Percentiles rank a stretch among this genome's conserved stretches.
These are phyloP conservation scores for Junonia oenone DNA, from an alignment of 2,888 invertebrate species.

Conservation along the genomic window DNA sequence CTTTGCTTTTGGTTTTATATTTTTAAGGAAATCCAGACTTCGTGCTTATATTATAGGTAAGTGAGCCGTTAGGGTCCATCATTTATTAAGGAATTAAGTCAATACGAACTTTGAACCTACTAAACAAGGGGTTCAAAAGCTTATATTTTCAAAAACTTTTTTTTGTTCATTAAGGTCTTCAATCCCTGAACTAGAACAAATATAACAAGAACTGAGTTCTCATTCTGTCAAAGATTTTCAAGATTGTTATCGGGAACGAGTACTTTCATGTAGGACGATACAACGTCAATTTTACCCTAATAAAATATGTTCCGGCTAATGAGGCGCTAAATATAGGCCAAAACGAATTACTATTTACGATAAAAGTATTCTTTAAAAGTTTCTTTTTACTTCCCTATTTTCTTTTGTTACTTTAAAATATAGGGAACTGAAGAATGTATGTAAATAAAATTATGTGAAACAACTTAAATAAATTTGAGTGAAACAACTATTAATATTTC, in stretches of 20 bases:
- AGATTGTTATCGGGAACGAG: conserved; percentile 15
- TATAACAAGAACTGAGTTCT: background rate
- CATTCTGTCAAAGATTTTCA: conserved; percentile 3
- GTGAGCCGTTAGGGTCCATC: too few species aligned
- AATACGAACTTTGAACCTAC: too few species aligned
- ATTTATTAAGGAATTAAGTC: too few species aligned
- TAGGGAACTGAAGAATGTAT: too few species aligned
- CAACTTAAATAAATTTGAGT: too few species aligned
- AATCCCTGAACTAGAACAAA: background rate
- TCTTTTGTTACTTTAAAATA: too few species aligned
- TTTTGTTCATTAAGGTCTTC: background rate
- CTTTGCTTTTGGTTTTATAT: too few species aligned
- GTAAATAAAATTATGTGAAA: background rate
- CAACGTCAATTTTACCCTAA: conserved; percentile 10
- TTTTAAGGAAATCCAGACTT: too few species aligned
- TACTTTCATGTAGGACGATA: conserved; percentile 19
- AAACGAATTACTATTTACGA: background rate
- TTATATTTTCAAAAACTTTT: background rate
- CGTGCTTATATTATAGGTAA: too few species aligned
- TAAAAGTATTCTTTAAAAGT: background rate
- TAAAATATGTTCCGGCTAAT: conserved; percentile 13
- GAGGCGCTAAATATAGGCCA: conserved; percentile 6
- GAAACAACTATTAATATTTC: too few species aligned
- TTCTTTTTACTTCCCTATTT: background rate
- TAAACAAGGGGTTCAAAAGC: too few species aligned